Conservation (phyloP, 2,888 invertebrate genomes). For the Itoplectis maculator region DNA sequence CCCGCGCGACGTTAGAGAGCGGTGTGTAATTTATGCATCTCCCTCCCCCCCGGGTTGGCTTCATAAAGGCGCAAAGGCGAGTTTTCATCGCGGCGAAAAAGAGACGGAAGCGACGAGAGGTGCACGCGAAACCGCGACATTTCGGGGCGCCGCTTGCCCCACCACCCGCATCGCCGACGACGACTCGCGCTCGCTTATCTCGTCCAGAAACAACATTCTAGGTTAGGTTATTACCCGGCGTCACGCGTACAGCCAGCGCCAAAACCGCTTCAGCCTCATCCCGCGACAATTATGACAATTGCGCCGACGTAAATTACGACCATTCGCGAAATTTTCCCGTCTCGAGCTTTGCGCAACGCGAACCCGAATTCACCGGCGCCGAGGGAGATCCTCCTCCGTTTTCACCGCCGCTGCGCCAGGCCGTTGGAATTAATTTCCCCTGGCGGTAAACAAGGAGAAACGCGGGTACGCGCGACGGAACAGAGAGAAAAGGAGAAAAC, state of each 20-base stretch:
- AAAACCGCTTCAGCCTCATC: conserved; percentile 20
- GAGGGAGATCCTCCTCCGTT: too few species aligned
- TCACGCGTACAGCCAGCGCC: background rate
- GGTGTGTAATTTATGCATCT: conserved; percentile 80
- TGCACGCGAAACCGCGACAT: conserved; percentile 46
- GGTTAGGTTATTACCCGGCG: background rate
- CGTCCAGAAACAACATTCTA: conserved; percentile 17
- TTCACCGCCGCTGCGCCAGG: too few species aligned
- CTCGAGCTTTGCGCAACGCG: too few species aligned
- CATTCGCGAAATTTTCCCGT: conserved; percentile 3
- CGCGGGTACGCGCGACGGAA: background rate
- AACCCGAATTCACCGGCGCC: too few species aligned
- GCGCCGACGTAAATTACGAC: conserved; percentile 32
- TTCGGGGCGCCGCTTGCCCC: conserved; percentile 21
- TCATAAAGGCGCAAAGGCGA: conserved; percentile 78
- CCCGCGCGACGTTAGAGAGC: conserved; percentile 34
- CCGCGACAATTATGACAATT: background rate
- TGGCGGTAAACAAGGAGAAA: background rate
- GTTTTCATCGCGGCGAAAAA: conserved; percentile 78
- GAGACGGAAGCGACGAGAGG: conserved; percentile 66
- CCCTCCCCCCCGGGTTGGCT: conserved; percentile 74
- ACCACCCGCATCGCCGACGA: background rate
- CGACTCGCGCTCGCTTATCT: conserved; percentile 27
- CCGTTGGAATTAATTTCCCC: too few species aligned
- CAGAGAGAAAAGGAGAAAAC: background rate